These are phyloP conservation scores for Apis mellifera DNA, from an alignment of 1,140 invertebrate genomes.

Conservation along the genomic window Amel_HAv3.1 CM009933.2:6387501-6388000, in stretches of 20 bases:
- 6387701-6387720: not conserved
- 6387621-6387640: not conserved
- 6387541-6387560: not conserved
- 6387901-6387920: not conserved
- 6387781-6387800: not conserved
- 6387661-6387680: not conserved
- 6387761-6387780: not conserved
- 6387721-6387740: not conserved
- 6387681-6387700: not conserved
- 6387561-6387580: not conserved
- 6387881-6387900: not conserved
- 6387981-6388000: not conserved
- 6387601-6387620: not conserved
- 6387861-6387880: not conserved
- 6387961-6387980: not conserved
- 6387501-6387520: not conserved
- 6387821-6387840: not conserved
- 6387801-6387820: not conserved
- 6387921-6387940: too few relatives aligned
- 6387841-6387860: not conserved
- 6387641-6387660: not conserved
- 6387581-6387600: not conserved
- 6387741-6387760: conserved; percentile 1
- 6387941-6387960: conserved; percentile 9
- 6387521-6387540: not conserved